A percentile compares a stretch with the other conserved stretches of the same genome.
These are phyloP conservation scores for Microplitis demolitor DNA, from an alignment of 1,140 invertebrate species.

Conservation along the genomic window DNA sequence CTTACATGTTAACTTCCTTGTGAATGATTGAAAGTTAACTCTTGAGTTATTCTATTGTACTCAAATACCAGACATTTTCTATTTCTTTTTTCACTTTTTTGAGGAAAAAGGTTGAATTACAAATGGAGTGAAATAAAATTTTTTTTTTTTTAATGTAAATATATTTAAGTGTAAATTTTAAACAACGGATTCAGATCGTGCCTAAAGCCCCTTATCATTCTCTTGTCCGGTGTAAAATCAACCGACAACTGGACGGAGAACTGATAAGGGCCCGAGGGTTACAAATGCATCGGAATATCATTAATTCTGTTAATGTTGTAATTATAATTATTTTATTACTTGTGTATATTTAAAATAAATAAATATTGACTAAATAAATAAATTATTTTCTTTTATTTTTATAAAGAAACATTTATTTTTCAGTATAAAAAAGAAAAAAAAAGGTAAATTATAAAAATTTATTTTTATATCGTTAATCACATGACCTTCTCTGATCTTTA, in stretches of 20 bases:
- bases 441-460: no score
- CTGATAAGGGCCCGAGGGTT: slow-evolving; percentile 75
- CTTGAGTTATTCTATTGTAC: neutral
- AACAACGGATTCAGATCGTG: slow-evolving; percentile 40
- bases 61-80: neutral
- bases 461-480: no score
- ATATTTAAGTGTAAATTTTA: neutral
- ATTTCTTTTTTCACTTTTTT: neutral
- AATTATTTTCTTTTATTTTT: no score
- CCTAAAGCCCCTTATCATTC: slow-evolving; percentile 73
- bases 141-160: neutral
- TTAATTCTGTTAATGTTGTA: neutral
- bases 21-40: neutral
- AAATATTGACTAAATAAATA: no score
- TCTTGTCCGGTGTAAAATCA: slow-evolving; percentile 69
- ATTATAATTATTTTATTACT: neutral
- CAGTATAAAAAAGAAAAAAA: no score
- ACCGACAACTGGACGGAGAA: slow-evolving; percentile 74
- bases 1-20: slow-evolving; percentile 1
- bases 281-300: slow-evolving; percentile 55
- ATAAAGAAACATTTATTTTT: no score
- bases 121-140: neutral
- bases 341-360: neutral
- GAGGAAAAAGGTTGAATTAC: neutral
- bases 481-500: no score